Percentiles rank a stretch among this genome's conserved stretches.
phyloP scores from a whole-genome alignment of 2,888 invertebrate species.

The Scaeva pyrastri region DNA sequence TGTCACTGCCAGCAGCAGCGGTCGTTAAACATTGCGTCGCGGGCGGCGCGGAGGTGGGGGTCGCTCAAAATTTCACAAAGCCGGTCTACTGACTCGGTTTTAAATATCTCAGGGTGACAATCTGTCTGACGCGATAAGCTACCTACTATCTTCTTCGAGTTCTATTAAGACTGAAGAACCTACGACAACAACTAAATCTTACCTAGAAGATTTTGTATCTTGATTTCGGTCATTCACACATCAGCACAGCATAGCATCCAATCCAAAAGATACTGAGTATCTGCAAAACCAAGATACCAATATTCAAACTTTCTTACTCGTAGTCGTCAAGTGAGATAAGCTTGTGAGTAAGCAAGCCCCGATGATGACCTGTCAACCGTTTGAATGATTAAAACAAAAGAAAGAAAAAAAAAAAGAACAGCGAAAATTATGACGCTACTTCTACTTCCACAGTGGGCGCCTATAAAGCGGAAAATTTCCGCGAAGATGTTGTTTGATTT shows the following conservation, averaged over 20 bases:
- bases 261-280: too few relatives aligned
- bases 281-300: background rate
- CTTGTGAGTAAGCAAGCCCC: constrained; percentile 14
- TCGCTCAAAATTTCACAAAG: constrained; percentile 16
- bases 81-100: constrained; percentile 55
- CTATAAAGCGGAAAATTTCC: constrained; percentile 23
- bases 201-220: background rate
- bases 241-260: background rate
- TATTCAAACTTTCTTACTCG: background rate
- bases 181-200: constrained; percentile 17
- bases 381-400: constrained; percentile 39
- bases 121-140: constrained; percentile 31
- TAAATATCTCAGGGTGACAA: constrained; percentile 54
- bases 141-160: background rate
- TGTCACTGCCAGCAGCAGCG: background rate
- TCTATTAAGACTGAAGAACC: constrained; percentile 33
- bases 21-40: background rate
- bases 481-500: constrained; percentile 3
- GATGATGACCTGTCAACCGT: constrained; percentile 33
- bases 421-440: background rate
- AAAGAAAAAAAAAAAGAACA: background rate
- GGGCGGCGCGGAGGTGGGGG: background rate
- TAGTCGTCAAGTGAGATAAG: constrained; percentile 43
- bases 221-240: constrained; percentile 33
- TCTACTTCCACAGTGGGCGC: constrained; percentile 11